These are phyloP conservation scores for Caiman crocodilus DNA, from an alignment of 2,797 vertebrate species.

Conservation along the genomic window DNA sequence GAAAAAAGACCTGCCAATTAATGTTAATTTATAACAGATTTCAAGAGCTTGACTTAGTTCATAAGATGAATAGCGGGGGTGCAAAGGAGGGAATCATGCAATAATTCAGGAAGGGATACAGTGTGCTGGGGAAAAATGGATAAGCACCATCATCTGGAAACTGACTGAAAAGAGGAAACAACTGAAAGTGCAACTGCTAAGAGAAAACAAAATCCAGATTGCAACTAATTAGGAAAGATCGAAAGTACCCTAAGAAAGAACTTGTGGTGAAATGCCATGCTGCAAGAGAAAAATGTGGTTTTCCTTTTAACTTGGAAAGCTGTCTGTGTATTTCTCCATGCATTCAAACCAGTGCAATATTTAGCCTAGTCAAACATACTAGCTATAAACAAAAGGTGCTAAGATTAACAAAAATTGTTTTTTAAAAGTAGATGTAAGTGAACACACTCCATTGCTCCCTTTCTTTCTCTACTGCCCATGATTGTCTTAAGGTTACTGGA, in stretches of 20 bases:
- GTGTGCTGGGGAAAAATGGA: constrained; percentile 60
- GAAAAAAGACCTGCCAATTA: constrained; percentile 59
- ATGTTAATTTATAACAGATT: constrained; percentile 68
- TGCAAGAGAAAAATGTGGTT: background rate
- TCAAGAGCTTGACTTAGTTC: constrained; percentile 53
- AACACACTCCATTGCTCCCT: background rate
- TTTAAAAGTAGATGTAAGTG: background rate
- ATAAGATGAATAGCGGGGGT: background rate
- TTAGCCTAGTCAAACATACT: background rate
- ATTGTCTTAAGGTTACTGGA: constrained; percentile 23
- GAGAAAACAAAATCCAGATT: constrained; percentile 67
- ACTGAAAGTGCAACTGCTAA: constrained; percentile 57
- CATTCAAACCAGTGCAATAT: background rate
- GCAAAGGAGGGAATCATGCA: constrained; percentile 29
- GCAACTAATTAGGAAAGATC: constrained; percentile 47
- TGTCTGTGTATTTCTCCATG: constrained; percentile 12
- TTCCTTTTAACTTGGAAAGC: constrained; percentile 42
- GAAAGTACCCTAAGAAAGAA: constrained; percentile 46
- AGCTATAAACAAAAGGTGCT: background rate
- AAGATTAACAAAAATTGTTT: constrained; percentile 10
- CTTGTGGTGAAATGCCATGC: background rate
- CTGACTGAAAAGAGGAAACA: constrained; percentile 67
- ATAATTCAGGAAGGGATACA: constrained; percentile 69
- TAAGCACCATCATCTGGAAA: constrained; percentile 77
- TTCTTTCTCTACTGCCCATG: background rate